These are phyloP conservation scores for Ophion costatus DNA, from an alignment of 2,888 invertebrate species.

Conservation along the genomic window DNA sequence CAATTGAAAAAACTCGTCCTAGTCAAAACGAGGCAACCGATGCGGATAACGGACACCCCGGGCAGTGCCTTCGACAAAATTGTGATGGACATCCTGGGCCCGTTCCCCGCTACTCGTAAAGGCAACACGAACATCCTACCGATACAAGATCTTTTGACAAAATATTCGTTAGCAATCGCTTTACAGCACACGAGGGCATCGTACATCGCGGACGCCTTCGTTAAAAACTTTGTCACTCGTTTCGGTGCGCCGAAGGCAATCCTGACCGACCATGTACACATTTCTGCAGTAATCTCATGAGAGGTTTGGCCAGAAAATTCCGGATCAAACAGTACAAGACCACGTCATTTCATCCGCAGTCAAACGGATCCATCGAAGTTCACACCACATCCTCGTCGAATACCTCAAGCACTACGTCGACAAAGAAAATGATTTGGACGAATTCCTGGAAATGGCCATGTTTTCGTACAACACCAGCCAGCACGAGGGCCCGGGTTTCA, in stretches of 20 bases:
- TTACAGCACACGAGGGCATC: conserved; percentile 8
- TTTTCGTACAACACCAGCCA: conserved; percentile 63
- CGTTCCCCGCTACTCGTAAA: conserved; percentile 35
- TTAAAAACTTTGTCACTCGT: conserved; percentile 30
- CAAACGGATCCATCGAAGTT: conserved; percentile 58
- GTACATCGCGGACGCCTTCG: conserved; percentile 32
- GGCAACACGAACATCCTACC: conserved; percentile 63
- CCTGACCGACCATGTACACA: conserved; percentile 57
- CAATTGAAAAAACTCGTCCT: background rate
- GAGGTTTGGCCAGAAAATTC: conserved; percentile 47
- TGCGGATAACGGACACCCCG: conserved; percentile 8
- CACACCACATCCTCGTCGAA: conserved; percentile 35
- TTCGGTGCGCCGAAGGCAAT: conserved; percentile 49
- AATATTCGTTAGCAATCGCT: conserved; percentile 47
- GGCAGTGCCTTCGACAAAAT: conserved; percentile 18
- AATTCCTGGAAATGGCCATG: conserved; percentile 42
- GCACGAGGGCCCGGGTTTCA: conserved; percentile 58
- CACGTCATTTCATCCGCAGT: conserved; percentile 50
- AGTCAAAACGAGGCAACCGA: conserved; percentile 33
- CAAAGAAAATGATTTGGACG: conserved; percentile 50
- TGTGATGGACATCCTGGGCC: conserved; percentile 56
- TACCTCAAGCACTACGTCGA: conserved; percentile 61
- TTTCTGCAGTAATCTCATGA: conserved; percentile 50
- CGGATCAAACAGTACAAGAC: conserved; percentile 39
- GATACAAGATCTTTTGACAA: conserved; percentile 55